phyloP scores from a whole-genome alignment of 2,797 vertebrate species.

The Sebastes matsubarae region DNA sequence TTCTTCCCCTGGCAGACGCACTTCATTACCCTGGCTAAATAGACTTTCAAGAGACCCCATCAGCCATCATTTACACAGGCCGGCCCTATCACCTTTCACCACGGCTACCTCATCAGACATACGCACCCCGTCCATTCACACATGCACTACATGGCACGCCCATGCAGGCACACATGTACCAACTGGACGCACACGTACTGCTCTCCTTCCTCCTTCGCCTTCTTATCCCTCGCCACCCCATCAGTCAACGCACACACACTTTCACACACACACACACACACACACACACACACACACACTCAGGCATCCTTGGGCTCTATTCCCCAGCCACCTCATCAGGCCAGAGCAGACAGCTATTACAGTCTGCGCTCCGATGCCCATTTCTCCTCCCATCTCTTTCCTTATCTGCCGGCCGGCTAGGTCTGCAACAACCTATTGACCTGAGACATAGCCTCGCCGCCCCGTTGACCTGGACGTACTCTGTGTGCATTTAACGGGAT shows the following conservation, averaged over 20 bases:
- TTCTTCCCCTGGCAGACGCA: constrained; percentile 66
- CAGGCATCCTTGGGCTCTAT: constrained; percentile 50
- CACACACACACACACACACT: constrained; percentile 11
- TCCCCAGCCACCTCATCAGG: constrained; percentile 74
- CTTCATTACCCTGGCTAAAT: constrained; percentile 79
- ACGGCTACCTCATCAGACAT: constrained; percentile 59
- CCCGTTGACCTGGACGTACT: constrained; percentile 41
- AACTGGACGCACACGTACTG: background rate
- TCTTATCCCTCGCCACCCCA: constrained; percentile 37
- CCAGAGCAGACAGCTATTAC: constrained; percentile 70
- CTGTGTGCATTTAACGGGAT: constrained; percentile 25
- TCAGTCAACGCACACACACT: constrained; percentile 41
- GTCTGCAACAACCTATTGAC: constrained; percentile 68
- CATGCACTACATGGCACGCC: constrained; percentile 18
- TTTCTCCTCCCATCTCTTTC: constrained; percentile 57
- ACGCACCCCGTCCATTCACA: constrained; percentile 31
- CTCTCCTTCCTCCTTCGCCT: constrained; percentile 15
- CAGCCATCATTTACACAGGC: constrained; percentile 68
- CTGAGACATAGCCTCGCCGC: constrained; percentile 35
- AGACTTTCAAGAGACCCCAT: constrained; percentile 77
- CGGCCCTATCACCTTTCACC: constrained; percentile 67
- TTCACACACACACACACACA: constrained; percentile 3
- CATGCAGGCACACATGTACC: constrained; percentile 9
- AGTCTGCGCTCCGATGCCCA: constrained; percentile 41
- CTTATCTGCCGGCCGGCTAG: constrained; percentile 49